Conservation (phyloP, 2,797 vertebrate genomes). For the Lutjanus campechanus region DNA sequence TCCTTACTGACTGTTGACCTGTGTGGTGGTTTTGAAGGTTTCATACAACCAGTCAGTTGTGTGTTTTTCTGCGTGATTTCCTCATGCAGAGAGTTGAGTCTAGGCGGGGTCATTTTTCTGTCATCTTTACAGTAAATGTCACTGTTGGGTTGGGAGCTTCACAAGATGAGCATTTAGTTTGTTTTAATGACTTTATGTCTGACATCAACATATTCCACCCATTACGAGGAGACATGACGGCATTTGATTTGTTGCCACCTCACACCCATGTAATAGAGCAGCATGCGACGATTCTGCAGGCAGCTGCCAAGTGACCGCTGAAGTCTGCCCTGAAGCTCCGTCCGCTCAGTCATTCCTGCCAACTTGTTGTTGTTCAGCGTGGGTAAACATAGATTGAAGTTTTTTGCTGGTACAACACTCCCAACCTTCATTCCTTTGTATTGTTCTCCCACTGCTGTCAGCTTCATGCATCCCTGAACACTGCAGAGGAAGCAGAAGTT, state of each 20-base stretch:
- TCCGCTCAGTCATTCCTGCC: background rate
- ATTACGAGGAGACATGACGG: slow-evolving; percentile 39
- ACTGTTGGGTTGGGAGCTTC: background rate
- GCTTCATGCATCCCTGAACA: too few species aligned
- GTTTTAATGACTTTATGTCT: slow-evolving; percentile 19
- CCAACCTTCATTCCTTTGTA: too few species aligned
- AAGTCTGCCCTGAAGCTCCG: slow-evolving; percentile 22
- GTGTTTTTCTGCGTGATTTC: background rate
- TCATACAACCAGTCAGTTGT: background rate
- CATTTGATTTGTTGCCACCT: slow-evolving; percentile 31
- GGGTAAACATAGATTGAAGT: too few species aligned
- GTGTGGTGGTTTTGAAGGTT: background rate
- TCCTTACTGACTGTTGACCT: background rate
- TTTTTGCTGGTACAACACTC: too few species aligned
- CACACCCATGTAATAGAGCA: slow-evolving; percentile 1
- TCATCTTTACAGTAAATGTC: background rate
- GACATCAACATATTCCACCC: slow-evolving; percentile 41
- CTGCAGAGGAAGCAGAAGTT: too few species aligned
- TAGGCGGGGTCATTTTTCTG: background rate
- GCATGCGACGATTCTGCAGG: background rate
- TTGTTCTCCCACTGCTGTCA: too few species aligned
- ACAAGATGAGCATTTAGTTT: slow-evolving; percentile 1
- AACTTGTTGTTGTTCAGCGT: background rate
- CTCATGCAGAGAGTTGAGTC: background rate
- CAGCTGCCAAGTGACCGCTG: slow-evolving; percentile 30